Evolutionary conservation across 2,888 invertebrate species (phyloP), one percentile per base, ranked within the genome.

Genomic region (Branchinecta sandiegonensis): DNA sequence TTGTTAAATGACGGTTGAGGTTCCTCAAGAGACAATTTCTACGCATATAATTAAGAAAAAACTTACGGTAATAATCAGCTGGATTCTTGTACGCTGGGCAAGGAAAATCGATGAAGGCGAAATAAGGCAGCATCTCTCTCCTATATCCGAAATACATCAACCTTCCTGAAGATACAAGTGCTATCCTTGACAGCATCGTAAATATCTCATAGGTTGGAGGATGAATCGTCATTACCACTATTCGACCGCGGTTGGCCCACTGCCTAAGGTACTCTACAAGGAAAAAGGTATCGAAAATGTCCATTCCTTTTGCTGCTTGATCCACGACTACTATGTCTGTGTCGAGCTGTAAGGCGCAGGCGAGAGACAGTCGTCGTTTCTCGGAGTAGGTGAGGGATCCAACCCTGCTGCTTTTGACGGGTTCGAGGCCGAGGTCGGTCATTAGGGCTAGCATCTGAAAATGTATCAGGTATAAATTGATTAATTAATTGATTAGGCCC

Each of bases 31-130:
- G 37, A 37, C 5, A 6, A 37, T 4, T 37, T 37, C 4, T 37
- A 6, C 6, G 37, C 37, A 37, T 5, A 37, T 37, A 4, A 37
- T 37, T 37, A 37, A 37, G 37, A 23, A 14, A 46, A 47, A 17
- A 71, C 74, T 74, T 71, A 79, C 79, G 82, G 77, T 95, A 95
- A 77, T 95, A 95, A 80, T 95, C 95, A 0, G 94, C 93, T 67
- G 94, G 94, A 77, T 95, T 95, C 79, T 95, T 95, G 78, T 90
- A 94, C 0, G 93, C 89, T 13, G 95, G 95, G 78, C 94, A 95
- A 3, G 94, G 94, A 80, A 93, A 95, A 75, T 94, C 94, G 8
- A 87, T 85, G 67, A 86, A 85, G 68, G 88, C 89, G 80, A 95
- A 95, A 80, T 95, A 95, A 75, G 90, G 87, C 77, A 94, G 84